Conservation (phyloP, 2,797 vertebrate genomes). For the Thunnus albacares region DNA sequence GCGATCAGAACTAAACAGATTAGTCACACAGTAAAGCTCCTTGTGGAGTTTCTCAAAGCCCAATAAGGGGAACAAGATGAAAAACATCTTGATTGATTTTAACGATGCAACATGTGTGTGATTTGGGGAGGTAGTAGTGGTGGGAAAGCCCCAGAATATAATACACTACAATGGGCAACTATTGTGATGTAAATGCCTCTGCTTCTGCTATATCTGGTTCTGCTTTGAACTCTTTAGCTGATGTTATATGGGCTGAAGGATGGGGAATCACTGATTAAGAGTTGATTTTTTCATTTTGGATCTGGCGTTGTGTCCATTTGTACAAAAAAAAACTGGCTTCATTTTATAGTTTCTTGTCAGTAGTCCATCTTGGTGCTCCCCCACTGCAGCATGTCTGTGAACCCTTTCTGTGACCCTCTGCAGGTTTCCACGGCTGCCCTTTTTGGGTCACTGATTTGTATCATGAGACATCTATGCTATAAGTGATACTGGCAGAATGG, state of each 20-base stretch:
- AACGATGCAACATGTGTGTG: conserved; percentile 53
- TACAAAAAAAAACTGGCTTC: background rate
- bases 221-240: conserved; percentile 7
- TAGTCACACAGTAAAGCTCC: conserved; percentile 21
- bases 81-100: conserved; percentile 66
- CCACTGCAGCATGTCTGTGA: background rate
- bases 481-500: conserved; percentile 30
- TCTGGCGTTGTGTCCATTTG: conserved; percentile 9
- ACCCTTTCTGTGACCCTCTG: conserved; percentile 20
- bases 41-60: conserved; percentile 12
- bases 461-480: background rate
- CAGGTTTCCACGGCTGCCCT: conserved; percentile 4
- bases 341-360: background rate
- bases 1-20: conserved; percentile 25
- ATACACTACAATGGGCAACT: conserved; percentile 30
- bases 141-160: conserved; percentile 66
- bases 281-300: conserved; percentile 13
- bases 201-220: conserved; percentile 24
- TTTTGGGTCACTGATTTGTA: conserved; percentile 30
- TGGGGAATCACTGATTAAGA: conserved; percentile 17
- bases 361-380: background rate
- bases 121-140: conserved; percentile 43
- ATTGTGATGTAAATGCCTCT: conserved; percentile 31
- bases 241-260: background rate
- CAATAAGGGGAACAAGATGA: conserved; percentile 4